These are phyloP conservation scores for Melieria picta DNA, from an alignment of 2,888 invertebrate species.

Conservation along the genomic window DNA sequence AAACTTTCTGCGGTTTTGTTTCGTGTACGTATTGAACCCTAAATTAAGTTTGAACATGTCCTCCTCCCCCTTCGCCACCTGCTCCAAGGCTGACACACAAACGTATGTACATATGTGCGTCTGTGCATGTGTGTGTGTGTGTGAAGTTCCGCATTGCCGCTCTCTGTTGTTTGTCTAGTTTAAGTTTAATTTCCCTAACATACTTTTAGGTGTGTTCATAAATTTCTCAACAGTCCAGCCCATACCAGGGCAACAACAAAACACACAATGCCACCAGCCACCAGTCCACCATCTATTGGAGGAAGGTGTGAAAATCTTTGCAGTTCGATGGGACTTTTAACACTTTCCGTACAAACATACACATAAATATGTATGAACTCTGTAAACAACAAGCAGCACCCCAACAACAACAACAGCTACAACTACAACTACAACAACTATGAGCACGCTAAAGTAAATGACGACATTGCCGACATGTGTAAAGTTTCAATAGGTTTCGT, in stretches of 20 bases:
- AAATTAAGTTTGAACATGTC: conserved; percentile 64
- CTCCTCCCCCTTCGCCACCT: conserved; percentile 33
- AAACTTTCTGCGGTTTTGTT: conserved; percentile 61
- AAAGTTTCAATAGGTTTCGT: conserved; percentile 56
- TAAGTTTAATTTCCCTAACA: conserved; percentile 60
- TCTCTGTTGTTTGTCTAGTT: conserved; percentile 55
- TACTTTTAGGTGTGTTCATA: conserved; percentile 53
- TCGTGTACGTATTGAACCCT: conserved; percentile 62
- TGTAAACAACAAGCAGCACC: too few relatives aligned
- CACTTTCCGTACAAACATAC: conserved; percentile 34
- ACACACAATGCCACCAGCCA: conserved; percentile 35
- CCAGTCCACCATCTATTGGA: not conserved
- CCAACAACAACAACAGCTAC: too few relatives aligned
- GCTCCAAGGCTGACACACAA: conserved; percentile 8
- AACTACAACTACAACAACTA: too few relatives aligned
- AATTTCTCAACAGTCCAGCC: conserved; percentile 14
- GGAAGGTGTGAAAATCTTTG: conserved; percentile 62
- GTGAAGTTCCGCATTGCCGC: conserved; percentile 1
- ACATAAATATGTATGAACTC: not conserved
- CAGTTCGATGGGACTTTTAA: conserved; percentile 61
- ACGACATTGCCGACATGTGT: conserved; percentile 43
- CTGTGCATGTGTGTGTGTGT: conserved; percentile 17
- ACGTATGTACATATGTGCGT: conserved; percentile 6
- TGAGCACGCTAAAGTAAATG: not conserved
- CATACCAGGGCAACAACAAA: conserved; percentile 11